These are phyloP conservation scores for Brenthis hecate DNA, from an alignment of 2,888 invertebrate species.

Conservation along the genomic window DNA sequence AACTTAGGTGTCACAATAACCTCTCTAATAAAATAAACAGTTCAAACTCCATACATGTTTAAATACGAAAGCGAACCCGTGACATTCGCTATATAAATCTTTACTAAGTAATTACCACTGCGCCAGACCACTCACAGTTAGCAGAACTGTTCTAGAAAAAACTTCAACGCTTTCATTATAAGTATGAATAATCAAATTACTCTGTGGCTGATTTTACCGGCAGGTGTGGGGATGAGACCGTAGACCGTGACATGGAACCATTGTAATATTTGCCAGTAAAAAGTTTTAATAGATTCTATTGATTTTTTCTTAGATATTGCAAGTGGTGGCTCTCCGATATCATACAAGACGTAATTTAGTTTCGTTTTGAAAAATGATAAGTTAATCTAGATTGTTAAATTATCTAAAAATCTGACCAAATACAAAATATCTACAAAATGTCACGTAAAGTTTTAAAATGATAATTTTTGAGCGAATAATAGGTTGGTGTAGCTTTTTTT, in stretches of 20 bases:
- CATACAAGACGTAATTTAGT: constrained; percentile 2
- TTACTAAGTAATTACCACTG: too few relatives aligned
- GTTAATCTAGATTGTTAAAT: constrained; percentile 1
- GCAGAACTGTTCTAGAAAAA: not conserved
- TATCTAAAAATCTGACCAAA: not conserved
- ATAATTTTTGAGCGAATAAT: too few relatives aligned
- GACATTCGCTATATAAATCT: too few relatives aligned
- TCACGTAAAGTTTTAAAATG: too few relatives aligned
- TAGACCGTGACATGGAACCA: constrained; percentile 5
- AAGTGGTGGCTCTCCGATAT: not conserved
- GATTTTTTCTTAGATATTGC: not conserved
- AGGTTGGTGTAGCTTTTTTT: too few relatives aligned
- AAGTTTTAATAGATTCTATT: not conserved
- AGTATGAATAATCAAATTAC: not conserved
- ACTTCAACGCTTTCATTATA: not conserved
- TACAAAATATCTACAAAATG: too few relatives aligned
- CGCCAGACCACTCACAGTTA: too few relatives aligned
- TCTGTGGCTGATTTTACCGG: constrained; percentile 4
- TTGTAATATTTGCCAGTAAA: not conserved
- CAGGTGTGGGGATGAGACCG: constrained; percentile 3
- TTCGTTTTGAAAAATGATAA: constrained; percentile 7
- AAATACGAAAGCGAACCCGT: too few relatives aligned
- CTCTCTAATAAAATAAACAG: too few relatives aligned
- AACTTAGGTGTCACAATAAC: too few relatives aligned
- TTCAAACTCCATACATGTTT: too few relatives aligned